Evolutionary conservation across 1,140 invertebrate species (phyloP).

Genomic region (Aporrectodea caliginosa): DNA sequence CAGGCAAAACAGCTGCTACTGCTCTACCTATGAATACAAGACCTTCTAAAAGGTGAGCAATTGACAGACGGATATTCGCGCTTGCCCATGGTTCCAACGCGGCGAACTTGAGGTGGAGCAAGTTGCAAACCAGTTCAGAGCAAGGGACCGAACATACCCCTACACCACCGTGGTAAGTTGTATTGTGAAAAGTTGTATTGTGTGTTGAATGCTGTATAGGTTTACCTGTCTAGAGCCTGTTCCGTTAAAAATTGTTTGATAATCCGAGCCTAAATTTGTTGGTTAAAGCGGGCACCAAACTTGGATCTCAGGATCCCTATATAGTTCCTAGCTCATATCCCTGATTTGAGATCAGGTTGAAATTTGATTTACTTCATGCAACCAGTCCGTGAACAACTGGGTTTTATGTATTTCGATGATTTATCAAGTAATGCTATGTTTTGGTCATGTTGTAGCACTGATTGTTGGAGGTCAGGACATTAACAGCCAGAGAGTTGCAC

Average conservation of each 20-base stretch:
- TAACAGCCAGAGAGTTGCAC: constrained; percentile 80
- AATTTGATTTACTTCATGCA: no score
- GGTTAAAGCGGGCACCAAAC: neutral
- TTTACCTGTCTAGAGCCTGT: neutral
- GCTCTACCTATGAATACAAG: constrained; percentile 88
- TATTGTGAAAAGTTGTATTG: constrained; percentile 92
- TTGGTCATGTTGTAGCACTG: constrained; percentile 62
- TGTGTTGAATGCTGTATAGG: constrained; percentile 17
- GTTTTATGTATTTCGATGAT: neutral
- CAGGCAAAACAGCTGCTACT: constrained; percentile 96
- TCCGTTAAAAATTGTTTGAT: neutral
- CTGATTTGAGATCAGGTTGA: no score
- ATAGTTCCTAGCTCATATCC: no score
- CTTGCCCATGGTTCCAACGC: constrained; percentile 87
- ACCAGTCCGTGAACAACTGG: no score
- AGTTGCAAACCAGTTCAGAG: constrained; percentile 89
- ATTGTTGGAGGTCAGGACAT: constrained; percentile 98
- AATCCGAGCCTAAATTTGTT: neutral
- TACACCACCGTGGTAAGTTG: constrained; percentile 54
- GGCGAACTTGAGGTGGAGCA: constrained; percentile 88
- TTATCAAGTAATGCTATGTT: neutral
- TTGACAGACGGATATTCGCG: constrained; percentile 72
- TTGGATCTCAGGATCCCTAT: no score
- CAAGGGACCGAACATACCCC: constrained; percentile 44
- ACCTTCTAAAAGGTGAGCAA: constrained; percentile 83